These are phyloP conservation scores for Anorthoa munda DNA, from an alignment of 2,888 invertebrate species.

Conservation along the genomic window DNA sequence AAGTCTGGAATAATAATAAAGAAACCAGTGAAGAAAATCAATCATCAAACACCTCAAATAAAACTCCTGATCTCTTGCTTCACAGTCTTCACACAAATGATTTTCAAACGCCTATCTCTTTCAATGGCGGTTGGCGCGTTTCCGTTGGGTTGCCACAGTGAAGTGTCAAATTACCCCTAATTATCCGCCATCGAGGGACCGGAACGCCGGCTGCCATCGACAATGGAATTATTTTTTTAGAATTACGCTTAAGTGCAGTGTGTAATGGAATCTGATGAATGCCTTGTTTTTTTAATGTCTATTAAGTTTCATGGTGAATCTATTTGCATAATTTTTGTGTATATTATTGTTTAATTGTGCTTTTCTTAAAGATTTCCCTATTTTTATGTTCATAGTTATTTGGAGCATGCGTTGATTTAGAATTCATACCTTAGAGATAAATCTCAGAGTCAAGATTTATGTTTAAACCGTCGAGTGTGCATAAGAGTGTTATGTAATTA, in stretches of 20 bases:
- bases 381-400: not conserved
- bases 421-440: not conserved
- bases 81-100: constrained; percentile 56
- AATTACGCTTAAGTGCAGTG: constrained; percentile 70
- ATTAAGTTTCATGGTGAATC: constrained; percentile 58
- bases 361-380: constrained; percentile 42
- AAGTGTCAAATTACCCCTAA: constrained; percentile 80
- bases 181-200: constrained; percentile 73
- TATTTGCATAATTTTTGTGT: constrained; percentile 63
- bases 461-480: no score
- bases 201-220: constrained; percentile 72
- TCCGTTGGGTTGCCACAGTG: constrained; percentile 70
- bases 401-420: not conserved
- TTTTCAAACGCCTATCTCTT: constrained; percentile 66
- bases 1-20: no score
- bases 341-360: constrained; percentile 34
- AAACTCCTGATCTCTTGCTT: constrained; percentile 45
- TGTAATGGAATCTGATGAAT: constrained; percentile 67
- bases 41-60: constrained; percentile 14
- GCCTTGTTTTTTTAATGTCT: constrained; percentile 58
- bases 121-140: constrained; percentile 69
- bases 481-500: no score
- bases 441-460: no score
- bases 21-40: not conserved
- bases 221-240: constrained; percentile 70